phyloP scores from a whole-genome alignment of 2,888 invertebrate species.

The Bellardia bayeri region DNA sequence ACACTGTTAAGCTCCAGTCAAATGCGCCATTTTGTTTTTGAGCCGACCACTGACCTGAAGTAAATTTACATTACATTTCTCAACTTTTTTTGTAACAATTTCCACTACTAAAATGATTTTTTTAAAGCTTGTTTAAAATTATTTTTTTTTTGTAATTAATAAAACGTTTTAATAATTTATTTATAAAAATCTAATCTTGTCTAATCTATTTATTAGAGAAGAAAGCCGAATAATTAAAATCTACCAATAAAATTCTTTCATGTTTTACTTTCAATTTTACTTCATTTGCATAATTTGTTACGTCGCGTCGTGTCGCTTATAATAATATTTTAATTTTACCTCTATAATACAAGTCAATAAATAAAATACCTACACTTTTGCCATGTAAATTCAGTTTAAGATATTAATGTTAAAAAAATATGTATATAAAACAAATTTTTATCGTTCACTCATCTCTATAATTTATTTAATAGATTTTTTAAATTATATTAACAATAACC shows the following conservation, averaged over 20 bases:
- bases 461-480: conserved; percentile 30
- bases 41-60: no score
- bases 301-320: not conserved
- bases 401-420: not conserved
- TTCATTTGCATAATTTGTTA: conserved; percentile 26
- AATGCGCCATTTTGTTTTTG: no score
- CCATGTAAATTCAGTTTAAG: conserved; percentile 20
- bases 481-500: not conserved
- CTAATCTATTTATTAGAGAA: not conserved
- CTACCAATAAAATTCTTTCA: not conserved
- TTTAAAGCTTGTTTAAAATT: no score
- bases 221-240: not conserved
- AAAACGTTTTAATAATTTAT: not conserved
- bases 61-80: no score
- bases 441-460: conserved; percentile 27
- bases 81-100: no score
- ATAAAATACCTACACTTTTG: conserved; percentile 37
- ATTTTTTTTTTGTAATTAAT: not conserved
- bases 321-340: not conserved
- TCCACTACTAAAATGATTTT: no score
- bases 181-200: not conserved
- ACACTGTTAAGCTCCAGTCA: no score
- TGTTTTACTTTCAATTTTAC: not conserved
- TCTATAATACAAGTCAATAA: conserved; percentile 20
- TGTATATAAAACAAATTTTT: conserved; percentile 31